Evolutionary conservation across 2,113 vertebrate genomes (phyloP).

Genomic region (Solea senegalensis): DNA sequence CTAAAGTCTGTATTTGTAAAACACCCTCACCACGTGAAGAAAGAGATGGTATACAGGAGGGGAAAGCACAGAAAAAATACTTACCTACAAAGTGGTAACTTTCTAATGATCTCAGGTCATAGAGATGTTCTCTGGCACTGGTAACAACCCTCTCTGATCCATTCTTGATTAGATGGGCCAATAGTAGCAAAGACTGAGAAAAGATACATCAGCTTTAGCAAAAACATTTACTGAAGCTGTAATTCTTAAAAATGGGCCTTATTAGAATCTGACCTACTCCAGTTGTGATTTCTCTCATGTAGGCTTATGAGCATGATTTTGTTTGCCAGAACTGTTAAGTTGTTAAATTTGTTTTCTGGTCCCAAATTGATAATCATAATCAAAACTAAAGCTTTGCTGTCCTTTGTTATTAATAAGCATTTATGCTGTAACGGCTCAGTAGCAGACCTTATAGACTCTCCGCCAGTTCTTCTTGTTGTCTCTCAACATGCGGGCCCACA

Average conservation of each 20-base stretch:
- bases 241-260: no score
- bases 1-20: background rate
- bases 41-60: conserved; percentile 9
- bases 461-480: conserved; percentile 99
- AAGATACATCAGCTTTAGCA: conserved; percentile 26
- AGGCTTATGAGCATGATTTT: background rate
- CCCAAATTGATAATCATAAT: background rate
- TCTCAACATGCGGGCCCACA: conserved; percentile 97
- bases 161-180: conserved; percentile 97
- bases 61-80: conserved; percentile 27
- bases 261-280: no score
- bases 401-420: no score
- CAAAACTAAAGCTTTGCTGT: conserved; percentile 3
- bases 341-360: background rate
- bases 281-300: background rate
- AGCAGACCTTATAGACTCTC: conserved; percentile 95
- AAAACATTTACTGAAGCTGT: background rate
- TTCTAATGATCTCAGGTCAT: conserved; percentile 98
- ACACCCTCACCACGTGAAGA: conserved; percentile 42
- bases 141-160: conserved; percentile 99
- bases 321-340: background rate
- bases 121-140: conserved; percentile 98
- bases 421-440: background rate
- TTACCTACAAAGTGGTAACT: conserved; percentile 99
- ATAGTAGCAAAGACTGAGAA: conserved; percentile 92